Evolutionary conservation across 2,113 vertebrate species (phyloP).

Genomic region (Anguilla rostrata): DNA sequence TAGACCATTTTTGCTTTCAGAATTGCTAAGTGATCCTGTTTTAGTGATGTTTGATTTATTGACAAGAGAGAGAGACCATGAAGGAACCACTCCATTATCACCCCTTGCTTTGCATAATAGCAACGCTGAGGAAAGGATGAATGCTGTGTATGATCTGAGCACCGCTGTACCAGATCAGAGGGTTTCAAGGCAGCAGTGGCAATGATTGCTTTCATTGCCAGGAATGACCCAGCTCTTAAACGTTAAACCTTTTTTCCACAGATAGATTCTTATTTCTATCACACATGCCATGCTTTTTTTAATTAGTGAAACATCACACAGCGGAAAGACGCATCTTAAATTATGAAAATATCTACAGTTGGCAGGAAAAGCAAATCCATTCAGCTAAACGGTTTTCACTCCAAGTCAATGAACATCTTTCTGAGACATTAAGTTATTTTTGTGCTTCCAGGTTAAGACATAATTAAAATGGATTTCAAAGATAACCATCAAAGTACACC

Average conservation of each 20-base stretch:
- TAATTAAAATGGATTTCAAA: background rate
- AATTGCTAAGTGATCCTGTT: background rate
- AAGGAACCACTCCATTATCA: background rate
- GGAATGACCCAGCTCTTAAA: background rate
- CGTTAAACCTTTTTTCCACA: background rate
- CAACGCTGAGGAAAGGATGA: background rate
- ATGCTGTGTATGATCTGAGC: background rate
- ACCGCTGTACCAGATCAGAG: background rate
- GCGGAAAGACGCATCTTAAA: background rate
- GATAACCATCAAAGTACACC: background rate
- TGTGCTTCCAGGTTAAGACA: background rate
- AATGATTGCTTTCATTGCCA: background rate
- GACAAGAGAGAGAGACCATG: background rate
- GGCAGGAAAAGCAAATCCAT: background rate
- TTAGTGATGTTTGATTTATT: background rate
- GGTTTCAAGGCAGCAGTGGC: background rate
- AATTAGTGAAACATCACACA: conserved; percentile 4
- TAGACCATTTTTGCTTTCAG: background rate
- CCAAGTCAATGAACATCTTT: background rate
- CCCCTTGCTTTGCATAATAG: background rate
- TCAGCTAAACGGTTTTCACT: background rate
- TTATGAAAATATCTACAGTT: background rate
- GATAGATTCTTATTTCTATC: background rate
- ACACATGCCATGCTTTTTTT: background rate
- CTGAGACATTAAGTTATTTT: background rate